These are phyloP conservation scores for Neogale vison DNA, from an alignment of 2,113 vertebrate species.

Conservation along the genomic window DNA sequence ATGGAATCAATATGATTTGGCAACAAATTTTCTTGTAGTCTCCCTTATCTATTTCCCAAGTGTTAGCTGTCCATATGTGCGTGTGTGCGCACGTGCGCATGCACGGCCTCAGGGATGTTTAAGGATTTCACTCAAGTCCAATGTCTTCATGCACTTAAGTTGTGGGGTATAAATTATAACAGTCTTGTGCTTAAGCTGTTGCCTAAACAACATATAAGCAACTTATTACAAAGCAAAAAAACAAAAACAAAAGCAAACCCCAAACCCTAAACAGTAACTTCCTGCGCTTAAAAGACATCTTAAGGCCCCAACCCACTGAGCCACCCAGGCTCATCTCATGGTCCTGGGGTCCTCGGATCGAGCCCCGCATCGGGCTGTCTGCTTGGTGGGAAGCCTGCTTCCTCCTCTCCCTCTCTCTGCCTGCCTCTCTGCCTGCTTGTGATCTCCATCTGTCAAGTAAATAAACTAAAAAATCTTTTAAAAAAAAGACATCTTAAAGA, in stretches of 20 bases:
- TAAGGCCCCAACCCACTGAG: too few species aligned
- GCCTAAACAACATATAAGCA: constrained; percentile 16
- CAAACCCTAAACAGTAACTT: background rate
- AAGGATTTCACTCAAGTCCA: background rate
- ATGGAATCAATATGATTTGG: background rate
- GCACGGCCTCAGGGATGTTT: background rate
- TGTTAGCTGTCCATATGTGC: background rate
- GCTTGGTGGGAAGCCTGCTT: too few species aligned
- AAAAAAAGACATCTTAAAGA: constrained; percentile 32
- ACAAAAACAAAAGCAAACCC: too few species aligned
- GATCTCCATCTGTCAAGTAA: too few species aligned
- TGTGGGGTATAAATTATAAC: background rate
- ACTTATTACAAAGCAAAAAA: constrained; percentile 23
- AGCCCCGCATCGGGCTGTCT: too few species aligned
- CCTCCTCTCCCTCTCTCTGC: too few species aligned
- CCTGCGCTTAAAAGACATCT: background rate
- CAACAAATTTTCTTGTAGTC: background rate
- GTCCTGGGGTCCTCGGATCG: too few species aligned
- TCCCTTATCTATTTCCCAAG: background rate
- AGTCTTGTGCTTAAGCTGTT: background rate
- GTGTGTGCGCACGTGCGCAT: rapidly evolving
- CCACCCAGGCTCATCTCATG: too few species aligned
- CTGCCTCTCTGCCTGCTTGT: too few species aligned
- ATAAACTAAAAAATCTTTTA: too few species aligned
- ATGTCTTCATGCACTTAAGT: background rate